Evolutionary conservation across 2,888 invertebrate species (phyloP), one percentile per base, ranked within the genome.

Genomic region (Athripsodes cinereus): DNA sequence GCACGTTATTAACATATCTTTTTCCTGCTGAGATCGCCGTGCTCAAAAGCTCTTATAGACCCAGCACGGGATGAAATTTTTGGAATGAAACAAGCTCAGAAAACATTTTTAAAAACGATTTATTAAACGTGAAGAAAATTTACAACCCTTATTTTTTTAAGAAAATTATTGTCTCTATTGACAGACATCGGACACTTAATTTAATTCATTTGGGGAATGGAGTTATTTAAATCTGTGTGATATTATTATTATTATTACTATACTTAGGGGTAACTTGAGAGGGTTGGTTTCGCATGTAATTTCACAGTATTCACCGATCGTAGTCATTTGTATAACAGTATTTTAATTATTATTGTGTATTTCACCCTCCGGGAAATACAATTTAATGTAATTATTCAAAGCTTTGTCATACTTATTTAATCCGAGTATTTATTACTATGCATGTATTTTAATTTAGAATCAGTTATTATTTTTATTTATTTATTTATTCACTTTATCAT

Each of bases 171-270:
- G 22, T 55, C 51, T 47, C 52, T 60, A 63, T 61, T 61, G 63
- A 63, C 63, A 63, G 59, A n/a, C n/a, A n/a, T 59, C 47, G 54
- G 59, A 63, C 61, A 63, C 57, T 63, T 61, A 63, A 63, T 63
- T 61, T 61, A 57, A 61, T 63, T 59, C 58, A 35, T 50, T 35
- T 46, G 61, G 63, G 63, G 63, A n/a, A 61, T 59, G 59, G 57
- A 63, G 61, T 63, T 58, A 61, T 63, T 63, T 63, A 61, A 63
- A 61, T 55, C 57, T 50, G 26, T 55, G 55, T 60, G 49, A 60
- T 50, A 56, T 50, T 60, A 47, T 60, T 52, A 57, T 57, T n/a
- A n/a, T n/a, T n/a, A n/a, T n/a, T n/a, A n/a, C n/a, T n/a, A n/a
- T n/a, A n/a, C n/a, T 51, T 34, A 40, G 40, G 58, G 52, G 55